Percentiles rank a stretch among this genome's conserved stretches.
These are phyloP conservation scores for Oenanthe melanoleuca DNA, from an alignment of 2,113 vertebrate species.

Conservation along the genomic window DNA sequence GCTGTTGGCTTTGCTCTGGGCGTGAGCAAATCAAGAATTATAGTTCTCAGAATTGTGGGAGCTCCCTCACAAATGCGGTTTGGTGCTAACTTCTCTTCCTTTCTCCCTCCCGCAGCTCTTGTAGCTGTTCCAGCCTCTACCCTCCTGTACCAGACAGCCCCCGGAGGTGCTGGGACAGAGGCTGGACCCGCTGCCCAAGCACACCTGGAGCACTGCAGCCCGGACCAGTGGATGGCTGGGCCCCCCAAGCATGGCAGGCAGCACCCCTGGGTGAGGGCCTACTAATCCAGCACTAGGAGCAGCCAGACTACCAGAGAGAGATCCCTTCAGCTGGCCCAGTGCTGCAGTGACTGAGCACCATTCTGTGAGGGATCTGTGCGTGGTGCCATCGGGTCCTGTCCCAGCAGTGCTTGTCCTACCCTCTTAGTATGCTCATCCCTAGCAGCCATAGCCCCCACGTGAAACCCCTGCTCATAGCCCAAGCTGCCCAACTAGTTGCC, in stretches of 20 bases:
- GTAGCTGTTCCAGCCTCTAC: constrained; percentile 7
- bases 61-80: not conserved
- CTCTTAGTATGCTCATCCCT: not conserved
- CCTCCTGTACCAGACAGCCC: not conserved
- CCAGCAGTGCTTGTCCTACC: not conserved
- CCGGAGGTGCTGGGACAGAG: constrained; percentile 23
- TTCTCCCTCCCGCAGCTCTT: not conserved
- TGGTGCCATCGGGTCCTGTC: not conserved
- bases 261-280: not conserved
- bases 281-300: not conserved
- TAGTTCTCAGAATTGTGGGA: not conserved
- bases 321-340: not conserved
- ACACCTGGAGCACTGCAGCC: not conserved
- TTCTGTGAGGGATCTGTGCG: not conserved
- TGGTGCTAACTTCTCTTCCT: not conserved
- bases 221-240: not conserved
- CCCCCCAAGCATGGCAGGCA: not conserved
- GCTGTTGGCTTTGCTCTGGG: rapidly evolving
- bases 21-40: not conserved
- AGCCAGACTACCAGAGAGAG: not conserved
- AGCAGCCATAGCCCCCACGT: not conserved
- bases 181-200: not conserved
- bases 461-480: not conserved
- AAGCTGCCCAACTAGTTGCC: not conserved
- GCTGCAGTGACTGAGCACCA: not conserved